These are phyloP conservation scores for Bruchidius siliquastri DNA, from an alignment of 2,888 invertebrate species.

Conservation along the genomic window DNA sequence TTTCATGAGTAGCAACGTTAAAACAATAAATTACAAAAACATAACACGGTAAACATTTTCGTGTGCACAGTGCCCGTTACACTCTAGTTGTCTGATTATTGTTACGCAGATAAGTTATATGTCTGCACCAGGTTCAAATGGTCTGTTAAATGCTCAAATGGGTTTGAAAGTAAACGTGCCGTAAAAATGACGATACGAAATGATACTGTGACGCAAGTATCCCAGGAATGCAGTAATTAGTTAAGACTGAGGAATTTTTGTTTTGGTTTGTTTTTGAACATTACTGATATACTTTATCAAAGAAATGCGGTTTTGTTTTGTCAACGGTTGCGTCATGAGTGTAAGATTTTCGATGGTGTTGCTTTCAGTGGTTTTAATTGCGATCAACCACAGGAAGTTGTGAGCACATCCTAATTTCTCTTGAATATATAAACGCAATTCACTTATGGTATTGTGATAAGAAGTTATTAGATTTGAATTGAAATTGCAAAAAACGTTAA, in stretches of 20 bases:
- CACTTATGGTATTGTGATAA: too few relatives aligned
- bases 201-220: neutral
- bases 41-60: neutral
- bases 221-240: neutral
- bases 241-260: neutral
- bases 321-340: neutral
- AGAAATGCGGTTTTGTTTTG: neutral
- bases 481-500: too few relatives aligned
- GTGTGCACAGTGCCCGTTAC: slow-evolving; percentile 7
- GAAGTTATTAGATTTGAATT: too few relatives aligned
- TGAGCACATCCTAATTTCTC: neutral
- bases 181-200: slow-evolving; percentile 1
- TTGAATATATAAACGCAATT: too few relatives aligned
- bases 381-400: neutral
- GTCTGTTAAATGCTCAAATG: neutral
- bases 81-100: slow-evolving; percentile 15
- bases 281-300: neutral
- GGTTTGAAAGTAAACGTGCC: neutral
- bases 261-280: neutral
- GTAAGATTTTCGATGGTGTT: neutral
- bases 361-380: neutral
- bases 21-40: neutral
- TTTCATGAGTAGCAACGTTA: neutral
- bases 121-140: neutral
- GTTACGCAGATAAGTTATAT: slow-evolving; percentile 4